These are phyloP conservation scores for Gymnoscopelus microlampas DNA, from an alignment of 2,797 vertebrate genomes.

Conservation along the genomic window DNA sequence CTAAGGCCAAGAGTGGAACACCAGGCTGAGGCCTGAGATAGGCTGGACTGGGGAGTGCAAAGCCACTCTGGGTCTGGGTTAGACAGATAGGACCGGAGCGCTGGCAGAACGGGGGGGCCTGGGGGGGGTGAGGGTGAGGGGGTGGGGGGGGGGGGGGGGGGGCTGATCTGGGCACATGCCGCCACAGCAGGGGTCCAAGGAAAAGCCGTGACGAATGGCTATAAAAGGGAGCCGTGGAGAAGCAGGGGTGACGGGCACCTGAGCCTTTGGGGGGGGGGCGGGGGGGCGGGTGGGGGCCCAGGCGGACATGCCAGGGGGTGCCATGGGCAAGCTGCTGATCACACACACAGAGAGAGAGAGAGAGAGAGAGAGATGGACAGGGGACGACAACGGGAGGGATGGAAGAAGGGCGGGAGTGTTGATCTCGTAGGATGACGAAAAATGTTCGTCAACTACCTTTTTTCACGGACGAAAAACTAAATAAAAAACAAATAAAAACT, in stretches of 20 bases:
- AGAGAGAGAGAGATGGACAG: slow-evolving; percentile 34
- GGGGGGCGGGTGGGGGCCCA: no score
- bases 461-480: no score
- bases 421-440: no score
- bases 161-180: slow-evolving; percentile 91
- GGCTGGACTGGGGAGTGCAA: slow-evolving; percentile 62
- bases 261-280: slow-evolving; percentile 75
- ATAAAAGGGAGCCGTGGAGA: slow-evolving; percentile 90
- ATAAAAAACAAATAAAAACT: no score
- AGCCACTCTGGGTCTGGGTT: slow-evolving; percentile 68
- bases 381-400: slow-evolving; percentile 1
- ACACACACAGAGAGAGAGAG: slow-evolving; percentile 16
- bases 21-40: slow-evolving; percentile 79
- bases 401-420: no score
- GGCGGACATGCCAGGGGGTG: slow-evolving; percentile 63
- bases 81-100: slow-evolving; percentile 79
- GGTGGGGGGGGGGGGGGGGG: slow-evolving; percentile 81
- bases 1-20: slow-evolving; percentile 71
- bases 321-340: slow-evolving; percentile 59
- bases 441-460: no score
- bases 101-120: slow-evolving; percentile 24
- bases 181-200: slow-evolving; percentile 89
- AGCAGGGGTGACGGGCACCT: slow-evolving; percentile 91
- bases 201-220: slow-evolving; percentile 94
- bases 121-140: neutral